A percentile compares a stretch with the other conserved stretches of the same genome.
phyloP scores from a whole-genome alignment of 2,888 invertebrate genomes.

The Neuroscelio doddi region DNA sequence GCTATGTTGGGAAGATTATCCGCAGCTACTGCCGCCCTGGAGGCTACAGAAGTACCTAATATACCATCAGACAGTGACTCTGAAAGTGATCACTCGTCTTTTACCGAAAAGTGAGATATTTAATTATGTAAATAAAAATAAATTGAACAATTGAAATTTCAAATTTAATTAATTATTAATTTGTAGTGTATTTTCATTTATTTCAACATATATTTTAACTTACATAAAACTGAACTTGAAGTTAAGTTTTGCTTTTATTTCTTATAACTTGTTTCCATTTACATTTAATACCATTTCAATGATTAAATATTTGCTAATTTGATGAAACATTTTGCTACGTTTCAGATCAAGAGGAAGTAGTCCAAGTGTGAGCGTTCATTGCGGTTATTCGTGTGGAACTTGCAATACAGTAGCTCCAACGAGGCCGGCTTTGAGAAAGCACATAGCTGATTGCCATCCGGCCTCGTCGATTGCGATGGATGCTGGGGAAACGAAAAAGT shows the following conservation, averaged over 20 bases:
- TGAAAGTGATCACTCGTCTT: slow-evolving; percentile 67
- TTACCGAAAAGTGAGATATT: slow-evolving; percentile 56
- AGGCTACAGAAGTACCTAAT: slow-evolving; percentile 62
- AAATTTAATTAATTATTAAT: too few species aligned
- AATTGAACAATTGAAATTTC: too few species aligned
- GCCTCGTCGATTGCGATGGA: slow-evolving; percentile 53
- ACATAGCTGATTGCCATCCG: slow-evolving; percentile 69
- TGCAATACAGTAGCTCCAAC: slow-evolving; percentile 70
- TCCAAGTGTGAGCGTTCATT: slow-evolving; percentile 55
- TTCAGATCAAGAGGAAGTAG: slow-evolving; percentile 65
- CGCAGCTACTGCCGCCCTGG: slow-evolving; percentile 66
- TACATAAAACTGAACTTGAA: too few species aligned
- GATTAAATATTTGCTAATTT: not conserved
- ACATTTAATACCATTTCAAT: not conserved
- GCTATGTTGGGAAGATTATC: slow-evolving; percentile 68
- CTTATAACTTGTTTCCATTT: not conserved
- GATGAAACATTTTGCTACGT: not conserved
- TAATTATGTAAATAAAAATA: not conserved
- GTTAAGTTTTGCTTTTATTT: too few species aligned
- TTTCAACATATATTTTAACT: too few species aligned
- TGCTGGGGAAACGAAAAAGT: slow-evolving; percentile 59
- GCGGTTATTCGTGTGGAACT: slow-evolving; percentile 71
- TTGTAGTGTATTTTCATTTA: too few species aligned
- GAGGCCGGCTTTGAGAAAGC: slow-evolving; percentile 70
- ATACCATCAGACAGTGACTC: slow-evolving; percentile 67